A percentile compares a stretch with the other conserved stretches of the same genome.
phyloP scores from a whole-genome alignment of 2,888 invertebrate genomes.

The Galeruca laticollis region DNA sequence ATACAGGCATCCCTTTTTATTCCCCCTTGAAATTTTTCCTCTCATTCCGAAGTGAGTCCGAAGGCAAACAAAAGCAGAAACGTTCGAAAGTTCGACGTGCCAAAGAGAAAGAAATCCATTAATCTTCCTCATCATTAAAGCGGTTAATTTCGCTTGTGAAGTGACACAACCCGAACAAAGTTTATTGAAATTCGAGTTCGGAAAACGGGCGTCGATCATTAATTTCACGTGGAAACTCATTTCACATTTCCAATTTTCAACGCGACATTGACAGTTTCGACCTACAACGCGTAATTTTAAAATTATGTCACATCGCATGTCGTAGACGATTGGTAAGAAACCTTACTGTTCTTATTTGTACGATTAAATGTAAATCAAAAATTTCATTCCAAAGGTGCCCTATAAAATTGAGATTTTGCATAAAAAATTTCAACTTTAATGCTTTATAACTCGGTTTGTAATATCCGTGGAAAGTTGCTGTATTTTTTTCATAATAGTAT shows the following conservation, averaged over 20 bases:
- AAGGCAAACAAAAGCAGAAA: slow-evolving; percentile 29
- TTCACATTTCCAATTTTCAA: slow-evolving; percentile 31
- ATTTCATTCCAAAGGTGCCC: too few relatives aligned
- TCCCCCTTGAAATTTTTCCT: background rate
- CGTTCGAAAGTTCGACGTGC: slow-evolving; percentile 11
- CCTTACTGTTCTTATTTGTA: too few relatives aligned
- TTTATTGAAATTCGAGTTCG: slow-evolving; percentile 49
- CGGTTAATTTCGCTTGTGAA: slow-evolving; percentile 48
- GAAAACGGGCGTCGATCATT: slow-evolving; percentile 46
- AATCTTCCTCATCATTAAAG: slow-evolving; percentile 50
- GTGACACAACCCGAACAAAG: slow-evolving; percentile 44
- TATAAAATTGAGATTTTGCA: too few relatives aligned
- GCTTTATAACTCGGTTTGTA: too few relatives aligned
- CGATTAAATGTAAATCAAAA: too few relatives aligned
- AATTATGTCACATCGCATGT: slow-evolving; percentile 2
- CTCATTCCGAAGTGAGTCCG: slow-evolving; percentile 11
- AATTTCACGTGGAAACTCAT: slow-evolving; percentile 45
- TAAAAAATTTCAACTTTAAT: too few relatives aligned
- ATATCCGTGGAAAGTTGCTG: too few relatives aligned
- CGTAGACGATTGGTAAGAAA: too few relatives aligned
- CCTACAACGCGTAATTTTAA: background rate
- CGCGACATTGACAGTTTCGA: slow-evolving; percentile 25
- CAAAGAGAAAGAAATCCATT: slow-evolving; percentile 40
- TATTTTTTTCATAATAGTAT: too few relatives aligned
- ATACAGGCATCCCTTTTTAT: background rate